Evolutionary conservation across 2,888 invertebrate species (phyloP).

Genomic region (Syrista parreyssii): DNA sequence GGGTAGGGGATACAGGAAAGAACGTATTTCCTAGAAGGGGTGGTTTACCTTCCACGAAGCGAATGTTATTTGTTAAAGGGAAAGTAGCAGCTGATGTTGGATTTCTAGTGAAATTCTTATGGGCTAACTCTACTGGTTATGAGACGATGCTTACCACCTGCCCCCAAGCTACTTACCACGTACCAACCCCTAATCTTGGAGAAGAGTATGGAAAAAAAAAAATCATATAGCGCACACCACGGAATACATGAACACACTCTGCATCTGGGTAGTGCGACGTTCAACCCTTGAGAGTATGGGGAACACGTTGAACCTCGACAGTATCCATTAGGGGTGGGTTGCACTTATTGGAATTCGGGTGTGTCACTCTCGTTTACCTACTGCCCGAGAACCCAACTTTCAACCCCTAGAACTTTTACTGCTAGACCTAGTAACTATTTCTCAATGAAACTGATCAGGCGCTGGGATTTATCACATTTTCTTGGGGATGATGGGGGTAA

Average conservation of each 20-base stretch:
- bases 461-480: background rate
- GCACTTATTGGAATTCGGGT: background rate
- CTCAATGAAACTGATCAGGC: background rate
- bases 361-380: background rate
- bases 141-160: constrained; percentile 15
- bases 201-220: background rate
- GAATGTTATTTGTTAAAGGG: background rate
- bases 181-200: background rate
- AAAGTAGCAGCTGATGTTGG: constrained; percentile 18
- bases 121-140: constrained; percentile 13
- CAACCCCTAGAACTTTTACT: background rate
- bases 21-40: background rate
- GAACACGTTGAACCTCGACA: background rate
- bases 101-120: background rate
- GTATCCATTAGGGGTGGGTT: background rate
- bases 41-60: background rate
- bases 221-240: background rate
- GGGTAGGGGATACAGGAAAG: background rate
- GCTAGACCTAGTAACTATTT: background rate
- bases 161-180: background rate
- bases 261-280: background rate
- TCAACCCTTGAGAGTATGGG: background rate
- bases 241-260: background rate
- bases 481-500: too few relatives aligned
- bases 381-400: background rate